Percentiles rank a stretch among this genome's conserved stretches.
These are phyloP conservation scores for Pseudomyrmex cubaensis DNA, from an alignment of 1,140 invertebrate species.

Conservation along the genomic window DNA sequence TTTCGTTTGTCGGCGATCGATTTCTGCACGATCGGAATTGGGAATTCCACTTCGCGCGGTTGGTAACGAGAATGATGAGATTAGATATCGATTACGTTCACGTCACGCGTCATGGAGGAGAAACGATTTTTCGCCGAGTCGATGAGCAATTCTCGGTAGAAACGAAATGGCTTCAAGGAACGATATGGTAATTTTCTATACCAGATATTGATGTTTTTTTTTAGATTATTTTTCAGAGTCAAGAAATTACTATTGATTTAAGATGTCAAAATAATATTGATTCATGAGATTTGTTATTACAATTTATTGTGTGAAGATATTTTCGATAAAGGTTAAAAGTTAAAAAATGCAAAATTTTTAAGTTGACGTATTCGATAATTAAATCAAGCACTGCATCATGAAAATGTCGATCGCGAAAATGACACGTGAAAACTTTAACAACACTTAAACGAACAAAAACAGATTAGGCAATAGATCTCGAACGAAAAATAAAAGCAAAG, in stretches of 20 bases:
- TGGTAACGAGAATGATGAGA: slow-evolving; percentile 65
- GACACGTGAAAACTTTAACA: not conserved
- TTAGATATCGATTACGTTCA: slow-evolving; percentile 70
- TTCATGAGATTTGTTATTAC: not conserved
- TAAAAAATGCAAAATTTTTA: no score
- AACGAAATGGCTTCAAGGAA: slow-evolving; percentile 42
- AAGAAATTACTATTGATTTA: not conserved
- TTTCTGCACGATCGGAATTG: slow-evolving; percentile 36
- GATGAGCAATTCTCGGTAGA: slow-evolving; percentile 28
- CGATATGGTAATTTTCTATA: slow-evolving; percentile 35
- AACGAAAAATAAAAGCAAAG: not conserved
- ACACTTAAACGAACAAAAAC: not conserved
- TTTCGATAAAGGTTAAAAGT: not conserved
- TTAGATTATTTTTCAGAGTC: not conserved
- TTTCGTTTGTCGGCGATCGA: slow-evolving; percentile 59
- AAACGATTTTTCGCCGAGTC: slow-evolving; percentile 57
- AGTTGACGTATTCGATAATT: no score
- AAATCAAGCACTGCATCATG: no score
- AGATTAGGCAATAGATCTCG: not conserved
- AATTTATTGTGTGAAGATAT: not conserved
- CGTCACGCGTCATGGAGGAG: slow-evolving; percentile 56
- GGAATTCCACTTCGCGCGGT: slow-evolving; percentile 18
- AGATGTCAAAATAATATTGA: not conserved
- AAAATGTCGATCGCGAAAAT: no score
- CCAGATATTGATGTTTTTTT: not conserved